phyloP scores from a whole-genome alignment of 2,797 vertebrate genomes.

The Urosaurus nigricauda region DNA sequence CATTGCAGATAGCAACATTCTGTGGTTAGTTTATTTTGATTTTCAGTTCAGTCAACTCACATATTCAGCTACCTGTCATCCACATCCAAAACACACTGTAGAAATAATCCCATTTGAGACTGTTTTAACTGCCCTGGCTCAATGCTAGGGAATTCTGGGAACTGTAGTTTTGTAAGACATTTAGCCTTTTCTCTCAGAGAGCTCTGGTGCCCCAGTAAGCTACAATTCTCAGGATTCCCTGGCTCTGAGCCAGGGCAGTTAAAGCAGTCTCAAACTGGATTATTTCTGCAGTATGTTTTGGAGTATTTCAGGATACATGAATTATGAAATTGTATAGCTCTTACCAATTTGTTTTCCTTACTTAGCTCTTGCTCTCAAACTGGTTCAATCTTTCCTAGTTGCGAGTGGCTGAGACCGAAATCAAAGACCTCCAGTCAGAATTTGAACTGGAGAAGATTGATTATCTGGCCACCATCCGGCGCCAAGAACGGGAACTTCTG shows the following conservation, averaged over 20 bases:
- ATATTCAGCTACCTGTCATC: neutral
- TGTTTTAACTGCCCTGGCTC: no score
- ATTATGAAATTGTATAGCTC: neutral
- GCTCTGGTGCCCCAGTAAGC: no score
- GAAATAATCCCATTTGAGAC: no score
- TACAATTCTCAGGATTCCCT: no score
- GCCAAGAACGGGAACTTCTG: constrained; percentile 85
- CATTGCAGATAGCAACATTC: neutral
- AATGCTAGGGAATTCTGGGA: no score
- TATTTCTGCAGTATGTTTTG: no score
- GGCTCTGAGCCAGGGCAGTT: no score
- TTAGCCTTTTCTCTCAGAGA: no score
- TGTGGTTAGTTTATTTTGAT: neutral
- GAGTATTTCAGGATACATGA: neutral
- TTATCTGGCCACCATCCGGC: constrained; percentile 85
- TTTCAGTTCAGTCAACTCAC: neutral
- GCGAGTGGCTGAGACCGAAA: constrained; percentile 87
- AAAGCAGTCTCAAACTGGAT: no score
- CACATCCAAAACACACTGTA: no score
- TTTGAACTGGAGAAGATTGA: constrained; percentile 89
- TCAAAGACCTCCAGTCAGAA: constrained; percentile 89
- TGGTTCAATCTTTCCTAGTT: constrained; percentile 76
- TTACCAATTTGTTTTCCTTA: neutral
- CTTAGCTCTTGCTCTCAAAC: neutral
- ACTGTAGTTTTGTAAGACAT: no score